Conservation (phyloP, 2,113 vertebrate genomes). For the Falco punctatus region DNA sequence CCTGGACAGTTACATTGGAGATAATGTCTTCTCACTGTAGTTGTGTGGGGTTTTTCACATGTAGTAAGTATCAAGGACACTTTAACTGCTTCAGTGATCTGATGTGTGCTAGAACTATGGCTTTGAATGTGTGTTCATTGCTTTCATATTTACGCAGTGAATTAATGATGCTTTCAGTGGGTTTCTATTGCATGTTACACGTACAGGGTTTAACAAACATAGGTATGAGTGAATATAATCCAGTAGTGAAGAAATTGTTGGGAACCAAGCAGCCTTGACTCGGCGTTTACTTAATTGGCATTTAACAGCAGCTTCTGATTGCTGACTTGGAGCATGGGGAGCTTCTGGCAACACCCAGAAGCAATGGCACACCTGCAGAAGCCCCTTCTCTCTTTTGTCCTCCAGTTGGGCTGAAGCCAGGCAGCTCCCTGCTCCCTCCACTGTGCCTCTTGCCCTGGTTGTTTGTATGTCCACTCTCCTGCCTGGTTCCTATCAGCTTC, state of each 20-base stretch:
- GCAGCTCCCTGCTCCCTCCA: fast-evolving
- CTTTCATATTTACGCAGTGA: neutral
- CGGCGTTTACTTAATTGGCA: neutral
- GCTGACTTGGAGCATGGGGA: too few relatives aligned
- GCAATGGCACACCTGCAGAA: neutral
- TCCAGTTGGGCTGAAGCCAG: neutral
- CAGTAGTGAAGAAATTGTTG: neutral
- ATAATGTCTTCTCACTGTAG: neutral
- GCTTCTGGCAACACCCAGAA: neutral
- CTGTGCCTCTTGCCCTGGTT: neutral
- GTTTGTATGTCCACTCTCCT: fast-evolving
- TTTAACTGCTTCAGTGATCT: neutral
- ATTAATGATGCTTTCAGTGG: neutral
- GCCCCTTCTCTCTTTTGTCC: too few relatives aligned
- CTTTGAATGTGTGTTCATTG: neutral
- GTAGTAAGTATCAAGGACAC: neutral
- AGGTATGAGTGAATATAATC: neutral
- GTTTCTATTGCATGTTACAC: neutral
- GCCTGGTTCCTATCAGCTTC: neutral
- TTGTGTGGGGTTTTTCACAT: neutral
- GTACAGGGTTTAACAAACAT: neutral
- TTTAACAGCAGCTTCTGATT: neutral
- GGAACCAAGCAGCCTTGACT: neutral
- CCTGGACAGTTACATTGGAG: neutral
- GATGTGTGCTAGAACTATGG: neutral